These are phyloP conservation scores for Gymnothorax javanicus DNA, from an alignment of 2,797 vertebrate species.

Conservation along the genomic window DNA sequence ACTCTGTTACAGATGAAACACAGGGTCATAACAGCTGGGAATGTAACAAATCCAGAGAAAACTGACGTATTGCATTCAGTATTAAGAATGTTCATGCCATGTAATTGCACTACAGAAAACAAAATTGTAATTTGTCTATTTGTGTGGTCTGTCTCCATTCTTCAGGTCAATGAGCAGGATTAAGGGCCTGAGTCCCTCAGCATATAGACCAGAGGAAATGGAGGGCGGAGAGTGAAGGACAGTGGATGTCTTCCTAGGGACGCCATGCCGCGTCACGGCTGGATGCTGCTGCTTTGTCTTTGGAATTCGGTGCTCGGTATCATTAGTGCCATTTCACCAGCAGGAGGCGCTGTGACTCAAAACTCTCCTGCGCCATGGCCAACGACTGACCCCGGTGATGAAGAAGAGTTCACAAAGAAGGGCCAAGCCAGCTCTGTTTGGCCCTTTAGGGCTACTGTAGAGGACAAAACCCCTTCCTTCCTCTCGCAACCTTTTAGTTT, in stretches of 20 bases:
- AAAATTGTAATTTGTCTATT: background rate
- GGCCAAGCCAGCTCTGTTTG: slow-evolving; percentile 38
- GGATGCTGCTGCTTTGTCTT: slow-evolving; percentile 45
- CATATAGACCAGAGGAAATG: background rate
- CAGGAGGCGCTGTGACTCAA: slow-evolving; percentile 39
- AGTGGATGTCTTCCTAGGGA: slow-evolving; percentile 19
- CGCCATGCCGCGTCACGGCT: slow-evolving; percentile 46
- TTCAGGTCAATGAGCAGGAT: slow-evolving; percentile 21
- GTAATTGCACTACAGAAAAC: background rate
- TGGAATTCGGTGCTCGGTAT: slow-evolving; percentile 51
- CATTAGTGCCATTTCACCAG: slow-evolving; percentile 38
- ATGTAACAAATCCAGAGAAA: background rate
- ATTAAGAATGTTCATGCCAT: background rate
- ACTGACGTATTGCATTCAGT: background rate
- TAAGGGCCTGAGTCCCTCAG: background rate
- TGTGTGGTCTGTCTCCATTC: background rate
- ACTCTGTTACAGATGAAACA: background rate
- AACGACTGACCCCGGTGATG: slow-evolving; percentile 24
- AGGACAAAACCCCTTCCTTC: slow-evolving; percentile 45
- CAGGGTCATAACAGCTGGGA: background rate
- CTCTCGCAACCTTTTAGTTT: slow-evolving; percentile 35
- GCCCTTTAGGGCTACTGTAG: slow-evolving; percentile 34
- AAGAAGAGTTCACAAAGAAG: background rate
- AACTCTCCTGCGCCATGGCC: slow-evolving; percentile 40
- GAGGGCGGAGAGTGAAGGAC: slow-evolving; percentile 30